Base-by-base conservation (phyloP, 1,140 invertebrate species). In the Hycleus phaleratus region DNA sequence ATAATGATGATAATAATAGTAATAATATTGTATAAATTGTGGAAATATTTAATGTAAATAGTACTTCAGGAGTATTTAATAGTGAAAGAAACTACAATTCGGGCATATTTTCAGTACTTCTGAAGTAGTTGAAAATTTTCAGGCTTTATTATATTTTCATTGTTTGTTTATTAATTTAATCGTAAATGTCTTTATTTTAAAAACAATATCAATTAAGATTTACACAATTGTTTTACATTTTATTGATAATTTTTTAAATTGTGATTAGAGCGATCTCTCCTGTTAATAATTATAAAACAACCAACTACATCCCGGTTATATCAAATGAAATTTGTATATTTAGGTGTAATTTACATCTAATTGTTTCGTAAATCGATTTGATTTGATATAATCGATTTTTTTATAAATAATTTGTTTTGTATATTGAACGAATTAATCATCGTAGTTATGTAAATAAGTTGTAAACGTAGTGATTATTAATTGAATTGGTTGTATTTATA, bases 361-460 rank as follows among this genome's bases (percentile, higher is more conserved):
- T 32, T 32, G 32, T 32, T 53, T 53, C 45, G 8, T n/a, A 32
- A 53, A 46, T 11, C 18, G 18, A 32, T 32, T 32, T 32, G 4
- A 32, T 32, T 32, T 32, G 32, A 32, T 32, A 32, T 32, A 32
- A 5, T 32, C 32, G 7, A 32, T 32, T 32, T 32, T 32, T 5
- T 32, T 32, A 32, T 32, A 32, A 32, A 32, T 32, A 32, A 32
- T 32, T 32, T 32, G 32, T 32, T 32, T 32, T 32, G 32, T 32
- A 32, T 32, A 32, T 32, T 32, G 32, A 32, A 32, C 32, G 32
- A 32, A 32, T 5, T 53, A 45, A 53, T 53, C 51, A 53, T 53
- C 43, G 51, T 53, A 42, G 46, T 53, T 45, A 12, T 53, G 51
- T 53, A 53, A 45, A 53, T 53, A 53, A 53, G 51, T 53, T 53